Base-by-base conservation (phyloP, 2,797 vertebrate species). In the Selene dorsalis region DNA sequence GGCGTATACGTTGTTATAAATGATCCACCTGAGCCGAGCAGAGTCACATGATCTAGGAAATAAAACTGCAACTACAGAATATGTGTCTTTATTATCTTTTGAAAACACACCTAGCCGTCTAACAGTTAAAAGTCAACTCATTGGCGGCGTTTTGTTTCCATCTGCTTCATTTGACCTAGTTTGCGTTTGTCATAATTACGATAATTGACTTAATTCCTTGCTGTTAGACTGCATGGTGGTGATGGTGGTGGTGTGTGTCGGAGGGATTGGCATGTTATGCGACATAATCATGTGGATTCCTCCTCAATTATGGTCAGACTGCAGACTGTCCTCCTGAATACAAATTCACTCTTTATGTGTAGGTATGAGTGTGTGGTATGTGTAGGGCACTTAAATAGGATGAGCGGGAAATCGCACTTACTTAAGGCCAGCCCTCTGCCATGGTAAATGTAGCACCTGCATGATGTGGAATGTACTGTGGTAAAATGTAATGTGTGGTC, bases 11-110 rank as follows among this genome's bases (percentile, higher is more conserved):
- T n/a, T n/a, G 30, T 64, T 66, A 58, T 26, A 48, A 78, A 66
- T 59, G 43, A 73, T 78, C 47, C 55, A 70, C 63, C 75, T 74
- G 72, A 84, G 73, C 64, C 32, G 18, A 63, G 28, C 6, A 41
- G 48, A 20, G 38, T 69, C 13, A 18, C 28, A 12, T 61, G 18
- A 39, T 26, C 22, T 6, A 24, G 32, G 50, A 32, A 24, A 56
- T 8, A 6, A 8, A 53, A 38, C 17, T 0, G 2, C 48, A 32
- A 22, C 18, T 6, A 1, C 20, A 32, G 22, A 65, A 32, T 14
- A 4, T 28, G 7, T 30, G 16, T 45, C 38, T 7, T 4, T 28
- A 13, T 32, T 4, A 47, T 20, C 45, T 52, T 4, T 3, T 0
- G 55, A 28, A 43, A 43, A 30, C 9, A 22, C 4, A 52, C 24